Evolutionary conservation across 1,140 invertebrate species (phyloP).

Genomic region (Coptotermes formosanus): DNA sequence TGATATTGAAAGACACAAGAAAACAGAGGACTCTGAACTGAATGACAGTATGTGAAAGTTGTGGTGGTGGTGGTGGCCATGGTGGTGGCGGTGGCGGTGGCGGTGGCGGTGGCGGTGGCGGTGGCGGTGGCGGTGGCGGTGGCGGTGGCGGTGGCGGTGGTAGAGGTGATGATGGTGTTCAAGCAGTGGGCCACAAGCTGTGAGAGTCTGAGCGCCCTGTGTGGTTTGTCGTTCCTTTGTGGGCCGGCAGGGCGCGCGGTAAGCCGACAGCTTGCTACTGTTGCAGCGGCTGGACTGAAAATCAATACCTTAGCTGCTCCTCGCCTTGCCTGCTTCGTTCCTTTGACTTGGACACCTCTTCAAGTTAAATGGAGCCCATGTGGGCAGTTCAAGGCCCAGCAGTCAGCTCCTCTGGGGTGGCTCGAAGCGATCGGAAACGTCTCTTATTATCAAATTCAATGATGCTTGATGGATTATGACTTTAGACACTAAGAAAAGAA

Average conservation of each 20-base stretch:
- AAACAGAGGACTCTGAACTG: no score
- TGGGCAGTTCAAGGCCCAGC: neutral
- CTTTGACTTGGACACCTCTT: slow-evolving; percentile 9
- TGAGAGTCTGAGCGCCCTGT: neutral
- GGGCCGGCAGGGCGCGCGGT: neutral
- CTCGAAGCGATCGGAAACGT: no score
- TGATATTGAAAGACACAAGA: no score
- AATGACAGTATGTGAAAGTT: neutral
- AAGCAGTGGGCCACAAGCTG: slow-evolving; percentile 2
- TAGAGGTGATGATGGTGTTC: neutral
- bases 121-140: neutral
- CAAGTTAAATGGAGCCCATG: no score
- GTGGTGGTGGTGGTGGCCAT: neutral
- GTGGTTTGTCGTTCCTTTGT: neutral
- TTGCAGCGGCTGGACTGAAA: neutral
- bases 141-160: neutral
- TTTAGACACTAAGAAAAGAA: no score
- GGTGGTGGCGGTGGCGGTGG: neutral
- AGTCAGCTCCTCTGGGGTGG: no score
- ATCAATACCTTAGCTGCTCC: neutral
- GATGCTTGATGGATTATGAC: no score
- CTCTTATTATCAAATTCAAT: no score
- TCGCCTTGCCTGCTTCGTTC: neutral
- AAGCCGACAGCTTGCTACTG: neutral
- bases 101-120: neutral